A percentile compares a stretch with the other conserved stretches of the same genome.
Conservation (phyloP, 2,797 vertebrate species). For the Lycodopsis pacificus region DNA sequence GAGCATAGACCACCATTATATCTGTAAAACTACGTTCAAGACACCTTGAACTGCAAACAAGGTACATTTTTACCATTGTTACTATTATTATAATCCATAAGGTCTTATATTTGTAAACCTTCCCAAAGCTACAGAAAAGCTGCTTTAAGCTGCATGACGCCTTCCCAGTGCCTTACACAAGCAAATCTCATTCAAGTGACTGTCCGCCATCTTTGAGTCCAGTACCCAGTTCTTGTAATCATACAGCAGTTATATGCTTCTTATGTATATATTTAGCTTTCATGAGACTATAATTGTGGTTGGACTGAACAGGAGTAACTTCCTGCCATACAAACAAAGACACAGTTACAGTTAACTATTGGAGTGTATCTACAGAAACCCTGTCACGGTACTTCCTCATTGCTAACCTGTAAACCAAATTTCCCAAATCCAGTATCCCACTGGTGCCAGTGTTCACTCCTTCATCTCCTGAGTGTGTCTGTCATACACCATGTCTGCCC, state of each 20-base stretch:
- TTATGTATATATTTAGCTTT: slow-evolving; percentile 11
- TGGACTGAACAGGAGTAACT: slow-evolving; percentile 13
- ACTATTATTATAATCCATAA: no score
- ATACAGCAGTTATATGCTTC: neutral
- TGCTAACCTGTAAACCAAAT: neutral
- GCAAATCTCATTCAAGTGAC: neutral
- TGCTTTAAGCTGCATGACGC: no score
- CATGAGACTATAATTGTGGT: slow-evolving; percentile 19
- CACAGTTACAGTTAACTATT: slow-evolving; percentile 12
- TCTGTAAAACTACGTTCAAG: no score
- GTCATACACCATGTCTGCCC: slow-evolving; percentile 9
- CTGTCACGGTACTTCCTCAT: neutral
- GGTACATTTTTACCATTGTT: no score
- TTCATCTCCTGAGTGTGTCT: neutral
- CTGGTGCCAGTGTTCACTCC: neutral
- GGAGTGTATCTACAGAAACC: neutral
- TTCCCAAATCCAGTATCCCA: neutral
- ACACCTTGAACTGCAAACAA: no score
- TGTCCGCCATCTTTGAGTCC: neutral
- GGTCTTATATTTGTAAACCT: no score
- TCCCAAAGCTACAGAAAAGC: no score
- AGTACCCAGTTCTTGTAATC: neutral
- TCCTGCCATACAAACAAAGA: slow-evolving; percentile 21
- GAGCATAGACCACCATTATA: neutral
- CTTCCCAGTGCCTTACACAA: no score